These are phyloP conservation scores for Falco biarmicus DNA, from an alignment of 2,797 vertebrate genomes.

Conservation along the genomic window DNA sequence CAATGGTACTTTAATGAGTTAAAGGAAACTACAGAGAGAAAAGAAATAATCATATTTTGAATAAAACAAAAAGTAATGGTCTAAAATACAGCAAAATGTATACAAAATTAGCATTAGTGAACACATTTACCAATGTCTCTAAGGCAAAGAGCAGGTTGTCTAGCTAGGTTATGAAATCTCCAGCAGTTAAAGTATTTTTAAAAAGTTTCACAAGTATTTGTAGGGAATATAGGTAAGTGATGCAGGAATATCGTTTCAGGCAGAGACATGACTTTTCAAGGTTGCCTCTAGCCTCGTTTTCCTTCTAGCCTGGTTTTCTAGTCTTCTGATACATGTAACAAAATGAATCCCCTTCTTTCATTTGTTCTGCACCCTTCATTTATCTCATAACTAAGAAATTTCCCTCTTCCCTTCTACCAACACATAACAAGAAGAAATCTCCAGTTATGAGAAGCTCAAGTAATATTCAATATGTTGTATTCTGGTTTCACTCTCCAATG, in stretches of 20 bases:
- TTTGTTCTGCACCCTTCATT: background rate
- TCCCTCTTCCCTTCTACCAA: background rate
- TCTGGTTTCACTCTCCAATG: background rate
- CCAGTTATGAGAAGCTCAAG: background rate
- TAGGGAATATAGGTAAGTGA: background rate
- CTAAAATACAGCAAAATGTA: background rate
- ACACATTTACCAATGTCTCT: background rate
- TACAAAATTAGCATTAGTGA: background rate
- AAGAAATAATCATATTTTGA: background rate
- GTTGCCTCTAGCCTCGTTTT: background rate
- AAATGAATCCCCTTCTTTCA: background rate
- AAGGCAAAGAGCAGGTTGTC: background rate
- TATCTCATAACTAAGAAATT: background rate
- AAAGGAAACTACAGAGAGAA: background rate
- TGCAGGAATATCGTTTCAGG: background rate
- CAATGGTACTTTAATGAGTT: background rate
- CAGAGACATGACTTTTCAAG: background rate
- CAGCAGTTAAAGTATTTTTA: background rate
- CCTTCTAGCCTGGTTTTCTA: background rate
- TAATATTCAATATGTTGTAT: background rate
- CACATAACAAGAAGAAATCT: background rate
- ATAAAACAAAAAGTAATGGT: background rate
- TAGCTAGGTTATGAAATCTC: background rate
- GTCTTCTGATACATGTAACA: background rate
- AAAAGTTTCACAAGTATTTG: background rate